Evolutionary conservation across 1,140 invertebrate species (phyloP), one percentile per base, ranked within the genome.

Genomic region (Zaprionus taronus): DNA sequence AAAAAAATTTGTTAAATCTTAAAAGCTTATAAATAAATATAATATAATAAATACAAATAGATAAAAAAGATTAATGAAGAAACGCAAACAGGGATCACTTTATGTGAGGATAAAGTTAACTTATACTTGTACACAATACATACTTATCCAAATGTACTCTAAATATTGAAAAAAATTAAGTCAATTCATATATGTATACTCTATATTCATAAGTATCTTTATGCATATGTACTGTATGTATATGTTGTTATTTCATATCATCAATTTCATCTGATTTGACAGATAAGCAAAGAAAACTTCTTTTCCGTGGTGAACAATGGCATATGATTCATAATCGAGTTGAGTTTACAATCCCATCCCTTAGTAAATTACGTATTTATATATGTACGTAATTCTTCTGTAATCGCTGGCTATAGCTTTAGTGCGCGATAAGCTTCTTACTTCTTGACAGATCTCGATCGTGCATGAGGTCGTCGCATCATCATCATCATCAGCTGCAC

Each of bases 401-500:
- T 51, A 51, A 51, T 51, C 47, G 47, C 17, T 12, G 11, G 12
- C 20, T 24, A 51, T 51, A 51, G 22, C 47, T 51, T 3, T 17
- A 12, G 47, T 22, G 20, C 47, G 47, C 20, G 47, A 51, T 51
- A 51, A 51, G 47, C 47, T 22, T 31, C 20, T 64, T 53, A 64
- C n/a, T 17, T 22, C 36, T 20, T 57, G 53, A 57, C 34, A 51
- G 36, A 55, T 22, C 64, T 28, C 36, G 34, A 56, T 66, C 51
- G 64, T 15, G 53, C 53, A 57, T 28, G 63, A 41, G 34, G 17
- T 5, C 34, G 55, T 55, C 44, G 65, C 64, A 57, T 58, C 56
- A 67, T 55, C 56, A 67, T 55, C 56, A 67, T 58, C 56, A 67
- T 55, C 56, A 67, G 65, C 41, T 58, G 56, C 56, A 47, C 41